Evolutionary conservation across 2,113 vertebrate species (phyloP).

Genomic region (Zonotrichia leucophrys): DNA sequence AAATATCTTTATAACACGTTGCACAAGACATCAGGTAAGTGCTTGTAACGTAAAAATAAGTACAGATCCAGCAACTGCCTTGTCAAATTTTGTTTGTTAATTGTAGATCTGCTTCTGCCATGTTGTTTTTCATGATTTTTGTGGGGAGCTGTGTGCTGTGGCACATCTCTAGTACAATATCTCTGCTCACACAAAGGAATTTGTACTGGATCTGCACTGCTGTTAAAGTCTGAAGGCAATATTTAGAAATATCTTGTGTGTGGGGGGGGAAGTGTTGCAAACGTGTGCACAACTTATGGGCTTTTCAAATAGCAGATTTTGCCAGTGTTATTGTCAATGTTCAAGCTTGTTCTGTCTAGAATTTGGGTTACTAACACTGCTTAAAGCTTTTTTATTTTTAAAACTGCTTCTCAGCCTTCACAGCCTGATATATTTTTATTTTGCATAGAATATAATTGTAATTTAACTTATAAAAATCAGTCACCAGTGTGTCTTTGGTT

Average conservation of each 20-base stretch:
- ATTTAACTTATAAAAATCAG: not conserved
- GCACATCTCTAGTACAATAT: not conserved
- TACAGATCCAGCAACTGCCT: conserved; percentile 1
- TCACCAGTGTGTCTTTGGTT: not conserved
- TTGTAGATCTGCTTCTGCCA: conserved; percentile 17
- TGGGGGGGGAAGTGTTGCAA: not conserved
- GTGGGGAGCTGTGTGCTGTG: not conserved
- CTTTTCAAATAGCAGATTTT: not conserved
- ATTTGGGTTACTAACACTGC: not conserved
- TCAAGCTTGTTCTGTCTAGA: not conserved
- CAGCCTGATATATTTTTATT: not conserved
- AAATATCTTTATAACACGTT: conserved; percentile 61
- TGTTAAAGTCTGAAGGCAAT: not conserved
- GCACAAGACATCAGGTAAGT: conserved; percentile 66
- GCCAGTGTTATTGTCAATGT: not conserved
- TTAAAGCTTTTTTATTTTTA: not conserved
- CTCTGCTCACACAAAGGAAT: not conserved
- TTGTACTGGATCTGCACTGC: not conserved
- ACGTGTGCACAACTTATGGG: not conserved
- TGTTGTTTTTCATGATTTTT: not conserved
- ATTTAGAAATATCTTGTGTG: not conserved
- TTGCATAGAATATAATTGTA: not conserved
- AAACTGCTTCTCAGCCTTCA: not conserved
- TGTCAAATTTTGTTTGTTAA: conserved; percentile 26
- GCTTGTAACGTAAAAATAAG: conserved; percentile 1